Base-by-base conservation (phyloP, 2,797 vertebrate species). In the Melanotaenia boesemani region DNA sequence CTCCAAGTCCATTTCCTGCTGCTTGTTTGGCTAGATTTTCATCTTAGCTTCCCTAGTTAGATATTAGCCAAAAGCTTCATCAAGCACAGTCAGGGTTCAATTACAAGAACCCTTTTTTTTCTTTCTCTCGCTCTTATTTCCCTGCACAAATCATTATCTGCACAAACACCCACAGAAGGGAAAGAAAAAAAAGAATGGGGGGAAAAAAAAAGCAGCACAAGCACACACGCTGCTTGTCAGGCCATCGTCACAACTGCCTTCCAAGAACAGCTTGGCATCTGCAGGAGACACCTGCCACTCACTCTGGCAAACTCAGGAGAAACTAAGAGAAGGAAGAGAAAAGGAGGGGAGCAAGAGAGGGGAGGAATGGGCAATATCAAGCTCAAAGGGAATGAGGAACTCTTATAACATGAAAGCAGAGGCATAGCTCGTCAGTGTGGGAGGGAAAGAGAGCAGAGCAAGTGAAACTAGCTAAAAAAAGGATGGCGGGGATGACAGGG, bases 51-150 rank as follows among this genome's bases (percentile, higher is more conserved):
- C 60, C 70, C 74, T 16, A 58, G 70, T 67, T 79, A 71, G 86
- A 88, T 88, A 79, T 92, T 91, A 81, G 74, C 83, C 80, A 59
- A 90, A 89, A 88, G 88, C 90, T 85, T 89, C 85, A 90, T 86
- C 84, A 91, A 80, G 87, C 89, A 89, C 87, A 86, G 86, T 72
- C 79, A 82, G 87, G 66, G 85, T 87, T 91, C 87, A 90, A 89
- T 91, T 91, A 91, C 77, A 71, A 86, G 63, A 88, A 72, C 64
- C 18, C 6, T 64, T 68, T 76, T 6, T 3, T 76, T 56, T 59
- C 59, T 77, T 62, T 84, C 63, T 61, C 56, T 54, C 63, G 20
- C 59, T 72, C 58, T 67, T 69, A 67, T 79, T 73, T 41, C 59
- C 63, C 34, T 59, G 76, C 73, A 74, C 48, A 64, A 77, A 60